A percentile compares a stretch with the other conserved stretches of the same genome.
Evolutionary conservation across 2,888 invertebrate genomes (phyloP).

Genomic region (Campopleginae sp.): DNA sequence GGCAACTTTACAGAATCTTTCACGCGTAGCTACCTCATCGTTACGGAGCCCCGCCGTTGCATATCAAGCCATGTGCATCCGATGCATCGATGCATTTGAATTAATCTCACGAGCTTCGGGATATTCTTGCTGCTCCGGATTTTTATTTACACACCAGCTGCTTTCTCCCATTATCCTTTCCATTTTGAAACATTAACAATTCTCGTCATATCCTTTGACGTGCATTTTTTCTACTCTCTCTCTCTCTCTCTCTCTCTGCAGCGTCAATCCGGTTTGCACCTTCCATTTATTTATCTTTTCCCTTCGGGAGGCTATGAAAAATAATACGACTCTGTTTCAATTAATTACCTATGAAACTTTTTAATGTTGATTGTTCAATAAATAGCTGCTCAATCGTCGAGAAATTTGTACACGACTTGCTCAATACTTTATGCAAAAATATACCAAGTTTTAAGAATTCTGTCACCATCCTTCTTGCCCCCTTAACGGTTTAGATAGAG

Average conservation of each 20-base stretch:
- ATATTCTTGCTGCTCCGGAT: background rate
- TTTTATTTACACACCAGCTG: background rate
- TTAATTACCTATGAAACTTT: too few relatives aligned
- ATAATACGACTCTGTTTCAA: background rate
- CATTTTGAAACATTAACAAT: background rate
- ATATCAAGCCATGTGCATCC: slow-evolving; percentile 34
- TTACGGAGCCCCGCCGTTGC: slow-evolving; percentile 29
- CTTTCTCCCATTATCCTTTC: background rate
- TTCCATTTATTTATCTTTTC: background rate
- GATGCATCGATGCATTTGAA: slow-evolving; percentile 48
- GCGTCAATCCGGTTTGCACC: background rate
- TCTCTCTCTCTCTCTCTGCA: background rate
- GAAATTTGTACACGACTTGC: too few relatives aligned
- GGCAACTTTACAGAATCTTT: slow-evolving; percentile 37
- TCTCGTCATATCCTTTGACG: background rate
- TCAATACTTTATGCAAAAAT: too few relatives aligned
- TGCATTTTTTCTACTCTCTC: background rate
- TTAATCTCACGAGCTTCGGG: slow-evolving; percentile 33
- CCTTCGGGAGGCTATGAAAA: background rate
- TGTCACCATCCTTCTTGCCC: too few relatives aligned
- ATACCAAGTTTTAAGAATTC: too few relatives aligned
- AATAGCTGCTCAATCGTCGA: too few relatives aligned
- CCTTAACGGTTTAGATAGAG: too few relatives aligned
- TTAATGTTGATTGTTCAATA: too few relatives aligned
- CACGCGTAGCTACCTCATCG: background rate